phyloP scores from a whole-genome alignment of 2,113 vertebrate genomes.

The Pandion haliaetus region DNA sequence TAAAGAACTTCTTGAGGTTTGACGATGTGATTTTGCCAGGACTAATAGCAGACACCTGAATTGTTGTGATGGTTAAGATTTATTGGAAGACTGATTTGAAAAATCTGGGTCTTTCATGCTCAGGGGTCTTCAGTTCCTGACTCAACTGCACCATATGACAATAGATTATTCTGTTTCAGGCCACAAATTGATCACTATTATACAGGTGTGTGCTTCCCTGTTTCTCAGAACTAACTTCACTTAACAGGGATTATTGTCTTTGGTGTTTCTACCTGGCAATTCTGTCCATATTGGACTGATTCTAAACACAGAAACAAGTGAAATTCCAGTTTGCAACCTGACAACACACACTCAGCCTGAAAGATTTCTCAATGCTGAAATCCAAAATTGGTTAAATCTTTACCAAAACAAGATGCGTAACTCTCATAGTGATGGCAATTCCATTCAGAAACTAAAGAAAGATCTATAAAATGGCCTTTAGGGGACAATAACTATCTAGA shows the following conservation, averaged over 20 bases:
- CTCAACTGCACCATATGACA: not conserved
- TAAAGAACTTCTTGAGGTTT: not conserved
- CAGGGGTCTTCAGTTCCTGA: not conserved
- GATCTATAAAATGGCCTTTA: not conserved
- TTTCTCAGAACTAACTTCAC: not conserved
- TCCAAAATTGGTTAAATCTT: not conserved
- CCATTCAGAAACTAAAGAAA: not conserved
- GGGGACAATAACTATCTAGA: not conserved
- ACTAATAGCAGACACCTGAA: not conserved
- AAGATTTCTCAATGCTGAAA: not conserved
- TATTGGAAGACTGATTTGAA: not conserved
- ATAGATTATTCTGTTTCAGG: not conserved
- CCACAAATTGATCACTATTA: not conserved
- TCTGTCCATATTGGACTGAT: not conserved
- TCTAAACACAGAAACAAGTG: not conserved
- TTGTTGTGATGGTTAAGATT: not conserved
- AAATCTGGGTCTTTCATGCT: not conserved
- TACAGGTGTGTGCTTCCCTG: not conserved
- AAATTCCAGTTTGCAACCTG: not conserved
- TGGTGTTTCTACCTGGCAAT: not conserved
- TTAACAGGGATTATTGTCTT: not conserved
- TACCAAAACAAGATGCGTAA: not conserved
- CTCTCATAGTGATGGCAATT: not conserved
- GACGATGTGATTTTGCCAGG: not conserved
- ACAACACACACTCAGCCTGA: not conserved